Evolutionary conservation across 2,797 vertebrate genomes (phyloP).

Genomic region (Euthynnus affinis): DNA sequence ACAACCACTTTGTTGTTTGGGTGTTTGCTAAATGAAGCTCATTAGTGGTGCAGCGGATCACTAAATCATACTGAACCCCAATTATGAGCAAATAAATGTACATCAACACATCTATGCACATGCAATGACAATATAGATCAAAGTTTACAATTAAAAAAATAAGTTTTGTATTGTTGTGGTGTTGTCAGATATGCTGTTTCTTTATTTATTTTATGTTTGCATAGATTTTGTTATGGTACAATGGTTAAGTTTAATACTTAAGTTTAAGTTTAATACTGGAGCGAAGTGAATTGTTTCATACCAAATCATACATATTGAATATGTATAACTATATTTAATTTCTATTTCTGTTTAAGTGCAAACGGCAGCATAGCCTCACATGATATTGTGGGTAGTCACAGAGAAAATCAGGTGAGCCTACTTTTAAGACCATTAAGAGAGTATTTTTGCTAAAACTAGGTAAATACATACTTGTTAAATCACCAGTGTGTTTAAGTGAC

Average conservation of each 20-base stretch:
- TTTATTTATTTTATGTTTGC: no score
- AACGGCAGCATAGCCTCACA: no score
- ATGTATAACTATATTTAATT: not conserved
- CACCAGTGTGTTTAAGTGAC: no score
- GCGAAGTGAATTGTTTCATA: not conserved
- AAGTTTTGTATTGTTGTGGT: not conserved
- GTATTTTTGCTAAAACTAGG: no score
- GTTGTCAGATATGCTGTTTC: not conserved
- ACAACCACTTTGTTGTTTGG: constrained; percentile 62
- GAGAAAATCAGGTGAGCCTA: no score
- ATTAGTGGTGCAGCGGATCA: constrained; percentile 51
- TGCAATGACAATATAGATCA: not conserved
- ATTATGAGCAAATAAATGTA: constrained; percentile 31
- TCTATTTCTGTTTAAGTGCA: no score
- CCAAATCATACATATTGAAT: not conserved
- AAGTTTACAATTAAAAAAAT: not conserved
- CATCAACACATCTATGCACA: not conserved
- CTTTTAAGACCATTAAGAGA: no score
- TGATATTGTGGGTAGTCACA: no score
- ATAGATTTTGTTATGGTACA: not conserved
- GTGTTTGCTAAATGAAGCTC: constrained; percentile 71
- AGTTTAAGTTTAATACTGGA: not conserved
- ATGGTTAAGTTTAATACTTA: not conserved
- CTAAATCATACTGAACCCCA: constrained; percentile 44
- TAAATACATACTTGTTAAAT: no score